phyloP scores from a whole-genome alignment of 2,113 vertebrate genomes.

The Chaetura pelagica region DNA sequence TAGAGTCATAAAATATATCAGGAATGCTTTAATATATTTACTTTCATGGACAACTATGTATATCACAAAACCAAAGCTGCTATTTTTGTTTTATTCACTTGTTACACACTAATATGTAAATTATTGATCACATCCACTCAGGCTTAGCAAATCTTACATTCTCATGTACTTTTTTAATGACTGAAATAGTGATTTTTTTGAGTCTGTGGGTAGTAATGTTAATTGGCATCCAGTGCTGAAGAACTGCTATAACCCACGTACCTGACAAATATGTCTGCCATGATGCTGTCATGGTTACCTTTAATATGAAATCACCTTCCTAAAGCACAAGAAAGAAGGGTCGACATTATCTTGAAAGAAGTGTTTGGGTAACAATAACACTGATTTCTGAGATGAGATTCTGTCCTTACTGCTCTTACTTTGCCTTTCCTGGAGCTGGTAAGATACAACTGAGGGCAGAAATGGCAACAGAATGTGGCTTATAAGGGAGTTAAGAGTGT shows the following conservation, averaged over 20 bases:
- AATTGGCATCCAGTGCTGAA: neutral
- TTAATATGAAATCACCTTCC: neutral
- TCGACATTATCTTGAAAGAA: neutral
- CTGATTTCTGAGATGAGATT: neutral
- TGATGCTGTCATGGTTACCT: slow-evolving; percentile 27
- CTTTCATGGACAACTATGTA: slow-evolving; percentile 43
- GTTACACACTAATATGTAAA: slow-evolving; percentile 56
- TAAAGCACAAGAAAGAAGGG: neutral
- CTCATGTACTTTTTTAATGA: slow-evolving; percentile 43
- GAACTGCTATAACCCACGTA: neutral
- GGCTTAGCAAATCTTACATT: slow-evolving; percentile 51
- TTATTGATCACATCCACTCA: slow-evolving; percentile 51
- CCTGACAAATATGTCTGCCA: neutral
- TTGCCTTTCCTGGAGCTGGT: neutral
- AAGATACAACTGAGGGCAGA: neutral
- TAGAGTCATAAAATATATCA: slow-evolving; percentile 50
- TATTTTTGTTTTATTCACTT: slow-evolving; percentile 69
- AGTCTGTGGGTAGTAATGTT: neutral
- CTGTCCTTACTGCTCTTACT: neutral
- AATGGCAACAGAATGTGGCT: neutral
- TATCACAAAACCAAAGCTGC: slow-evolving; percentile 53
- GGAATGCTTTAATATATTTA: slow-evolving; percentile 66
- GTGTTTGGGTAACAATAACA: neutral
- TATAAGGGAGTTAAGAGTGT: neutral
- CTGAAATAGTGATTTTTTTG: slow-evolving; percentile 30